phyloP scores from a whole-genome alignment of 2,797 vertebrate genomes.

The Karalla daura region DNA sequence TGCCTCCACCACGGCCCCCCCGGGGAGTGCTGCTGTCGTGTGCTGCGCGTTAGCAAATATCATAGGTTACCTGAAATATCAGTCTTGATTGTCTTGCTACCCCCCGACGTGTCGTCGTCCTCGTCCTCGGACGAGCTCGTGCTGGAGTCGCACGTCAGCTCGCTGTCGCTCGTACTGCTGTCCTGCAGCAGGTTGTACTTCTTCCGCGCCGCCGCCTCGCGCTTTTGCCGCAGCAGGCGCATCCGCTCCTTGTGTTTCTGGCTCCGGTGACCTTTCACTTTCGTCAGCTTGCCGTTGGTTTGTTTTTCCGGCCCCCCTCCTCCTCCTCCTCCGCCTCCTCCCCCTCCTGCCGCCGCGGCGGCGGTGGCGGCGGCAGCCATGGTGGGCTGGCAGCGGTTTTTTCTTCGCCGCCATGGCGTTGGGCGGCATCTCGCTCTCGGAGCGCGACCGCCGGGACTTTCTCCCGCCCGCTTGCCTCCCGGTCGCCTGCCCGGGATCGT shows the following conservation, averaged over 20 bases:
- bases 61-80: conserved; percentile 95
- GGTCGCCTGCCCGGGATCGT: conserved; percentile 73
- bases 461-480: conserved; percentile 83
- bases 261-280: conserved; percentile 93
- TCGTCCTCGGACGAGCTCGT: conserved; percentile 88
- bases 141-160: conserved; percentile 96
- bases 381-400: conserved; percentile 87
- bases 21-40: too few relatives aligned
- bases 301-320: conserved; percentile 91
- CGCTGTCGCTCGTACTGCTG: conserved; percentile 99
- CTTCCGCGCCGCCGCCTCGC: conserved; percentile 95
- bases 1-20: too few relatives aligned
- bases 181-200: conserved; percentile 99
- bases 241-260: conserved; percentile 99
- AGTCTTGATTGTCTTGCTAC: conserved; percentile 97
- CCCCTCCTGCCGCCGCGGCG: too few relatives aligned
- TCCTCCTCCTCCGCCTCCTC: too few relatives aligned
- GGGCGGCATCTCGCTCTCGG: conserved; percentile 91
- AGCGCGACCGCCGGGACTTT: conserved; percentile 94
- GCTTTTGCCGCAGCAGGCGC: conserved; percentile 94
- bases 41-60: conserved; percentile 23
- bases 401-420: conserved; percentile 97
- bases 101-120: conserved; percentile 92
- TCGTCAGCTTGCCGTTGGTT: conserved; percentile 89
- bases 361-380: conserved; percentile 34